Evolutionary conservation across 2,797 vertebrate genomes (phyloP).

Genomic region (Naso thynnoides): DNA sequence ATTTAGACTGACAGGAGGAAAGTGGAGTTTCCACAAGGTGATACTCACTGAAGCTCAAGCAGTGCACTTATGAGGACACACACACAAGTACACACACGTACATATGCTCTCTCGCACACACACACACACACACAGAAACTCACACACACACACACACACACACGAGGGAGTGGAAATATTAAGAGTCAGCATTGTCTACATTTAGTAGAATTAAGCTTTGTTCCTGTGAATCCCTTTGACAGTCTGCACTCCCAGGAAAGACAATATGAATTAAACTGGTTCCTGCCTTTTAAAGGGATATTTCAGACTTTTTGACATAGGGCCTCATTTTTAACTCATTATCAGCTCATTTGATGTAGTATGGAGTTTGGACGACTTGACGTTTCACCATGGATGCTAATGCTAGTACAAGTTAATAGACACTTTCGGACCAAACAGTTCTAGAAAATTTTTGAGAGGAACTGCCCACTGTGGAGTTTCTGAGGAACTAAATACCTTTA

Average conservation of each 20-base stretch:
- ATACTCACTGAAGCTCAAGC: constrained; percentile 44
- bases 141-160: constrained; percentile 28
- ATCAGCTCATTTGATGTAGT: too few species aligned
- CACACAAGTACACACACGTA: constrained; percentile 28
- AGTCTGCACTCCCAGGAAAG: background rate
- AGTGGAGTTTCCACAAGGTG: constrained; percentile 72
- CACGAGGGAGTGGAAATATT: constrained; percentile 55
- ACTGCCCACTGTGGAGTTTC: too few species aligned
- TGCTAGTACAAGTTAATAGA: too few species aligned
- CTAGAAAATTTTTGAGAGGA: too few species aligned
- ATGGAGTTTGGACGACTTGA: too few species aligned
- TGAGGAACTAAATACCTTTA: too few species aligned
- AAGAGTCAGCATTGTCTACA: constrained; percentile 38
- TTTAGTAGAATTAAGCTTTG: constrained; percentile 44
- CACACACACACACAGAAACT: constrained; percentile 25
- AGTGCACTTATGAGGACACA: constrained; percentile 21
- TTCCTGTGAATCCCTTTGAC: constrained; percentile 37
- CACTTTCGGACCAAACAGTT: too few species aligned
- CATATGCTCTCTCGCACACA: background rate
- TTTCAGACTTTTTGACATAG: too few species aligned
- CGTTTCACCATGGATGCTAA: too few species aligned
- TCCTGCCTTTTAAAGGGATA: background rate
- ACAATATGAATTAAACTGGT: background rate
- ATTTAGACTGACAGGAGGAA: constrained; percentile 66
- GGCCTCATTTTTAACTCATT: too few species aligned